Evolutionary conservation across 2,888 invertebrate genomes (phyloP).

Genomic region (Liopterus haemorrhoidalis): DNA sequence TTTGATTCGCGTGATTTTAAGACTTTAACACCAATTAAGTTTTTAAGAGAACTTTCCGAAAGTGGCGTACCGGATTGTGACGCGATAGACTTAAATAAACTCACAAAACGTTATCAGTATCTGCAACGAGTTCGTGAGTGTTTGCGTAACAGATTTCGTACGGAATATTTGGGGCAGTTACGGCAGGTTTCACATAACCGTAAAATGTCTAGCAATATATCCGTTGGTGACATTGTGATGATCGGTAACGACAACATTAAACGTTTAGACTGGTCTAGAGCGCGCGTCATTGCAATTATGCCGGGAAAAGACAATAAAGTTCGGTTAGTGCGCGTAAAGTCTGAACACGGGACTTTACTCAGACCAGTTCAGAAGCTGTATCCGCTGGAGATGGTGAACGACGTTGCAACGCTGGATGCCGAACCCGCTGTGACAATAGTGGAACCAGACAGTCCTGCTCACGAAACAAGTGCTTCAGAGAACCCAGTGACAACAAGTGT

Average conservation of each 20-base stretch:
- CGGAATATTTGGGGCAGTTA: slow-evolving; percentile 30
- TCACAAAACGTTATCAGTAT: slow-evolving; percentile 26
- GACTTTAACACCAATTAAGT: too few relatives aligned
- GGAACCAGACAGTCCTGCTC: too few relatives aligned
- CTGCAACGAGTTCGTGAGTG: slow-evolving; percentile 29
- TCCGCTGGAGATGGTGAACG: slow-evolving; percentile 1
- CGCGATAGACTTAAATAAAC: slow-evolving; percentile 18
- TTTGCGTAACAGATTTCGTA: slow-evolving; percentile 29
- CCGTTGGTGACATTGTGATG: slow-evolving; percentile 10
- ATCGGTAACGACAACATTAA: slow-evolving; percentile 12
- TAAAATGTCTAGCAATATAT: slow-evolving; percentile 3
- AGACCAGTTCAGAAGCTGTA: slow-evolving; percentile 1
- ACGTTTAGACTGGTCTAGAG: slow-evolving; percentile 11
- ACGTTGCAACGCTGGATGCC: too few relatives aligned
- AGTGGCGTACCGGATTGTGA: slow-evolving; percentile 30
- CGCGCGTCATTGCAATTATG: slow-evolving; percentile 2
- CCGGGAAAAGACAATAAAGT: slow-evolving; percentile 10
- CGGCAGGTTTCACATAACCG: not conserved
- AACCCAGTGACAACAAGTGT: too few relatives aligned
- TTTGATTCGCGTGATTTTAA: too few relatives aligned
- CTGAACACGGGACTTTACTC: not conserved
- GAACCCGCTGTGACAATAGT: too few relatives aligned
- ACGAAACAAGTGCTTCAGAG: too few relatives aligned
- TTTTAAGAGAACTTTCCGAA: slow-evolving; percentile 27
- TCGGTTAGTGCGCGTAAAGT: slow-evolving; percentile 42